Conservation (phyloP, 1,140 invertebrate species). For the Brachionus sp. region DNA sequence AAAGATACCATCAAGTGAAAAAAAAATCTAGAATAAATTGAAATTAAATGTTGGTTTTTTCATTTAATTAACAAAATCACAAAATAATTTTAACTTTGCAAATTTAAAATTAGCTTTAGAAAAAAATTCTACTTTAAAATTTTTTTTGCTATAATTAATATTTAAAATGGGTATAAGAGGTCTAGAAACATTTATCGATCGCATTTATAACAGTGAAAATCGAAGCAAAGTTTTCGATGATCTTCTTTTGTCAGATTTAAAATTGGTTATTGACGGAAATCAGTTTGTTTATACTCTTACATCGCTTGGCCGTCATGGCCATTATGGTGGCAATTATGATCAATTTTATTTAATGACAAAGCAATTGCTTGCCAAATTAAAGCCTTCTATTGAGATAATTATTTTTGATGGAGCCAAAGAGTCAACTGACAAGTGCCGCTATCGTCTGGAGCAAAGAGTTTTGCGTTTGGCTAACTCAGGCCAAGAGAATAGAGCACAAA, state of each 20-base stretch:
- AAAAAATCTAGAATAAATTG: too few relatives aligned
- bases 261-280: constrained; percentile 10
- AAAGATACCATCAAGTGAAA: too few relatives aligned
- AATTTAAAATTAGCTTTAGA: too few relatives aligned
- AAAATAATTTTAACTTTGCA: too few relatives aligned
- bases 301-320: neutral
- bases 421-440: neutral
- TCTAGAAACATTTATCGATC: constrained; percentile 22
- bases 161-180: constrained; percentile 24
- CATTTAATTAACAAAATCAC: too few relatives aligned
- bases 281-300: neutral
- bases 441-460: neutral
- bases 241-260: neutral
- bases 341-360: neutral
- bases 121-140: too few relatives aligned
- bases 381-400: neutral
- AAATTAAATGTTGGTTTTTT: too few relatives aligned
- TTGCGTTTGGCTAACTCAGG: neutral
- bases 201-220: neutral
- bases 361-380: neutral
- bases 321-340: constrained; percentile 29
- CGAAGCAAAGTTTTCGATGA: neutral
- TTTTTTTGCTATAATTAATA: neutral
- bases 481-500: neutral
- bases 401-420: constrained; percentile 29